phyloP scores from a whole-genome alignment of 2,888 invertebrate genomes.

The Hermaeophaga mercurialis region DNA sequence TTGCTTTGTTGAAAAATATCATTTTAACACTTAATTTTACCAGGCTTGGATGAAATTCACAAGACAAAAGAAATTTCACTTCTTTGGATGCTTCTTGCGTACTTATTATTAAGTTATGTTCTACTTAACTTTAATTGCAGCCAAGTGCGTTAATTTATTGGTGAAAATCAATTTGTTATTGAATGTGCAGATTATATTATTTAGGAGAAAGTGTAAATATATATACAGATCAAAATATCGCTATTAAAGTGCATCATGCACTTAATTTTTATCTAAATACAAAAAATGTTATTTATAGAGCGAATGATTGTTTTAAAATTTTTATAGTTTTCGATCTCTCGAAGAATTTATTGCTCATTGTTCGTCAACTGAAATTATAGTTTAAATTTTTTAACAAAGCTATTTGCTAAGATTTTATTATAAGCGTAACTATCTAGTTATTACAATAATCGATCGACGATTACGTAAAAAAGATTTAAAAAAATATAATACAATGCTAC shows the following conservation, averaged over 20 bases:
- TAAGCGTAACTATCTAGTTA: no score
- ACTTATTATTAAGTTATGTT: not conserved
- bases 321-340: not conserved
- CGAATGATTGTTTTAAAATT: not conserved
- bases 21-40: no score
- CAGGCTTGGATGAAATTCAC: not conserved
- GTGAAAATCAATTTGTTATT: not conserved
- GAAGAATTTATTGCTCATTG: not conserved
- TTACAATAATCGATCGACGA: no score
- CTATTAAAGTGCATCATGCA: no score
- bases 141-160: not conserved
- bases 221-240: not conserved
- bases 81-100: not conserved
- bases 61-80: slow-evolving; percentile 1
- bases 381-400: not conserved
- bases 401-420: no score
- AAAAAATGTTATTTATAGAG: no score
- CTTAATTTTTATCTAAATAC: no score
- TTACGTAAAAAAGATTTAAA: no score
- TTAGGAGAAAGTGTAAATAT: slow-evolving; percentile 2
- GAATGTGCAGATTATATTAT: not conserved
- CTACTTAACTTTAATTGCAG: not conserved
- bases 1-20: no score
- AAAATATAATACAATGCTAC: no score
- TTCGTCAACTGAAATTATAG: not conserved